phyloP scores from a whole-genome alignment of 2,888 invertebrate genomes.

The Tanytarsus gracilentus region DNA sequence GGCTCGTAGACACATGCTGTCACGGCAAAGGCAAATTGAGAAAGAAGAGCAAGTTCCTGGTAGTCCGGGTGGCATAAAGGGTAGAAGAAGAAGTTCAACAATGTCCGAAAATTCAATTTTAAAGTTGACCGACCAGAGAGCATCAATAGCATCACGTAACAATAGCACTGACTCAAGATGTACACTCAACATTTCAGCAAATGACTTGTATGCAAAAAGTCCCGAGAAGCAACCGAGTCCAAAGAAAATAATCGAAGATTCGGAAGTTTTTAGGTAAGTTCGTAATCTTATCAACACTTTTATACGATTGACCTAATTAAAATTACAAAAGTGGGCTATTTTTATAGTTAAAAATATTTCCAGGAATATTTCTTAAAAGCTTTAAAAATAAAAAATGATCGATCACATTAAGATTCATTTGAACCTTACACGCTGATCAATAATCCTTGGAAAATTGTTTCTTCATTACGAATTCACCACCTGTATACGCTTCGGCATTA shows the following conservation, averaged over 20 bases:
- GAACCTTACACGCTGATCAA: too few relatives aligned
- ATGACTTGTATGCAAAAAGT: conserved; percentile 37
- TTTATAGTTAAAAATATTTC: too few relatives aligned
- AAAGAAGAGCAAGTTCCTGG: conserved; percentile 47
- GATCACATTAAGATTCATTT: too few relatives aligned
- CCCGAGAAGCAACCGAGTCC: conserved; percentile 38
- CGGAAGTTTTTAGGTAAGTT: conserved; percentile 39
- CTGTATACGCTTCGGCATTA: too few relatives aligned
- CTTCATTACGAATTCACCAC: too few relatives aligned
- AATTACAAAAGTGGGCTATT: too few relatives aligned
- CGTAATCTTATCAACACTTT: too few relatives aligned
- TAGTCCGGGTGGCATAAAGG: conserved; percentile 23
- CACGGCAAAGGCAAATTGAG: conserved; percentile 65
- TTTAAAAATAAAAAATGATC: too few relatives aligned
- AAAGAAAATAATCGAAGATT: conserved; percentile 40
- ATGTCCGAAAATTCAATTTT: conserved; percentile 41
- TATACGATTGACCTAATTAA: too few relatives aligned
- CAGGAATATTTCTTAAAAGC: too few relatives aligned
- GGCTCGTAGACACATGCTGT: conserved; percentile 63
- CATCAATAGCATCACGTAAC: conserved; percentile 39
- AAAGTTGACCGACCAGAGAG: conserved; percentile 38
- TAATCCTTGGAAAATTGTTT: too few relatives aligned
- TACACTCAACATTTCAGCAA: conserved; percentile 35
- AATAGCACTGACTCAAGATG: conserved; percentile 42
- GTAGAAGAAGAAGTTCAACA: conserved; percentile 37